Percentiles rank a stretch among this genome's conserved stretches.
These are phyloP conservation scores for Microctenopoma stevenorrisi DNA, from an alignment of 2,797 vertebrate genomes.

Conservation along the genomic window DNA sequence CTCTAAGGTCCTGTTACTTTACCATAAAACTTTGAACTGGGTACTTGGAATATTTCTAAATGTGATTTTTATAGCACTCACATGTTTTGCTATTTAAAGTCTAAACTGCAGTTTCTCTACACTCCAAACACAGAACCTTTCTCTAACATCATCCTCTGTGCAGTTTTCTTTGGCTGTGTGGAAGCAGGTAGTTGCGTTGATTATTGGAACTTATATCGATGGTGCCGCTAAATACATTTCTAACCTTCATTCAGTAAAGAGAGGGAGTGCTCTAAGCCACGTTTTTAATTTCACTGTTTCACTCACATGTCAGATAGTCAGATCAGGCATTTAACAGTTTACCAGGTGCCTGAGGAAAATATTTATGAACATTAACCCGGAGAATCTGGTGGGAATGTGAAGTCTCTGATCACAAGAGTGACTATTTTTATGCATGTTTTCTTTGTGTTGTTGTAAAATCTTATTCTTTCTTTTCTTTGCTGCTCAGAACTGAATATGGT, in stretches of 20 bases:
- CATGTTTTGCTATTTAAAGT: slow-evolving; percentile 43
- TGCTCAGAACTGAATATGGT: slow-evolving; percentile 10
- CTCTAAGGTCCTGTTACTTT: slow-evolving; percentile 33
- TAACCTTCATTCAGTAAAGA: neutral
- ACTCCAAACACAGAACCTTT: slow-evolving; percentile 16
- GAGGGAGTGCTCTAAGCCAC: neutral
- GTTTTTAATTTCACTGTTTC: neutral
- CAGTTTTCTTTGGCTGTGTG: slow-evolving; percentile 15
- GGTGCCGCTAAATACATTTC: neutral
- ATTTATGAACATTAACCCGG: neutral
- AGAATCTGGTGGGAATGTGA: neutral
- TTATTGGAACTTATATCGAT: slow-evolving; percentile 11
- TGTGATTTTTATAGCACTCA: slow-evolving; percentile 31
- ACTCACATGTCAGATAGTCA: too few species aligned
- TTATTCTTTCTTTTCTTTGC: neutral
- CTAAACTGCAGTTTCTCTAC: slow-evolving; percentile 23
- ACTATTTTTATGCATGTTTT: neutral
- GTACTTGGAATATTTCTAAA: slow-evolving; percentile 37
- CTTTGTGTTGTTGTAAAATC: neutral
- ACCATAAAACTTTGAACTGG: slow-evolving; percentile 34
- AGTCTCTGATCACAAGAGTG: neutral
- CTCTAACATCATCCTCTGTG: slow-evolving; percentile 16
- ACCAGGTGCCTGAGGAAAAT: neutral
- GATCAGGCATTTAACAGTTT: neutral
- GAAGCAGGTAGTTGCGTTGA: slow-evolving; percentile 1